Base-by-base conservation (phyloP, 92 coral and sea anemone genomes). In the Plumapathes pennacea region DNA sequence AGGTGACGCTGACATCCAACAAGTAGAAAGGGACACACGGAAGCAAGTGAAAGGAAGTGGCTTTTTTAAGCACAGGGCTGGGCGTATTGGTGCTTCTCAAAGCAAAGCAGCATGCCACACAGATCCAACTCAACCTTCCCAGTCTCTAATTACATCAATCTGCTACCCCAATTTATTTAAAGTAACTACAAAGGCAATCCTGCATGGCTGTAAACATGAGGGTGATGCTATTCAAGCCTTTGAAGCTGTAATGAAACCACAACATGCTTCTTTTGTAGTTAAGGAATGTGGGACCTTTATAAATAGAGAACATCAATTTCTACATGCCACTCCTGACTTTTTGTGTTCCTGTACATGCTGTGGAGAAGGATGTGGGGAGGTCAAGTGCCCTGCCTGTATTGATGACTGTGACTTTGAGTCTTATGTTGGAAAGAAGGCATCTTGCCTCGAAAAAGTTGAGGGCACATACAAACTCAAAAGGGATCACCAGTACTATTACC, bases 51-150 rank as follows among this genome's bases (percentile, higher is more conserved):
- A 66, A 21, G 73, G 62, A 42, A 21, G 25, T 50, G 73, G 50
- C 24, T 66, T 66, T 66, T 51, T 66, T 66, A 25, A 32, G 52
- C 75, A 67, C 33, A 67, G 75, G 24, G 75, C 65, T 25, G 46
- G 65, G 53, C 56, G 56, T 30, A 55, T 67, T 43, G 49, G 56
- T 54, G 65, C 57, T 12, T 54, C 75, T 10, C 15, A 53, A 46
- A 54, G 64, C 54, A 63, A 54, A 67, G 74, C 64, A 42, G 54
- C 30, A 29, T 67, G 55, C 74, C 64, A 44, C 9, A 46, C 65
- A 54, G 54, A 54, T 54, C 75, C 56, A 13, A 46, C 65, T 34
- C 75, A 67, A 55, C 65, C 75, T 41, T 67, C 66, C 30, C 75
- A 67, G 50, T 45, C 60, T 46, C 69, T 58, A 60, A 60, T 71